Evolutionary conservation across 1,140 invertebrate genomes (phyloP), one percentile per base, ranked within the genome.

Genomic region (Amphibalanus amphitrite): DNA sequence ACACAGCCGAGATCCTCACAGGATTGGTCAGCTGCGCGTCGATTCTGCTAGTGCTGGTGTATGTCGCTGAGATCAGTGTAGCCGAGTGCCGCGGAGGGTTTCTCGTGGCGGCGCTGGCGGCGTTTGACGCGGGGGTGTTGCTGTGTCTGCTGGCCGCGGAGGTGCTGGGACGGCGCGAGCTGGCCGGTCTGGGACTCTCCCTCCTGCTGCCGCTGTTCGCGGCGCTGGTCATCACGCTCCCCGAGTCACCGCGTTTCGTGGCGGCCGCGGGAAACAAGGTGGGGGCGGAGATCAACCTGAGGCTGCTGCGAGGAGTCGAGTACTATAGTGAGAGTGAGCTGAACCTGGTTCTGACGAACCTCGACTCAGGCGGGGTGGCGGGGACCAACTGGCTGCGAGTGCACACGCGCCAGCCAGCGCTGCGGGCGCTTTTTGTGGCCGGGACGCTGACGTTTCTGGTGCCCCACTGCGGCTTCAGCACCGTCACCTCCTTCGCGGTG

Each of bases 191-290:
- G 4, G 64, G 64, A 23, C 26, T 65, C 23, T 65, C 10, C 26
- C 23, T 65, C 3, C 26, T 26, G 64, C 64, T 65, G 64, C 20
- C 64, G 64, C 23, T 26, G 8, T 23, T 23, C 26, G 64, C 26
- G 4, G 23, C 26, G 64, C 64, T 65, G 64, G 10, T 65, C 23
- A 8, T 65, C 26, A 6, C 26, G 20, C 20, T 65, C 10, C 64
- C 64, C 64, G 64, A 65, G 64, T 65, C 64, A 25, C 64, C 64
- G 64, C 64, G 64, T 23, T 65, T 65, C 64, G 23, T 65, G 64
- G 64, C 64, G 10, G 64, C 64, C 64, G 64, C 64, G 10, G 64
- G 64, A 8, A 65, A 65, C 20, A 65, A 65, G 64, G 64, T 65
- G 4, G 64, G 23, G 64, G 64, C 64, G 10, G 64, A 65, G 64